Base-by-base conservation (phyloP, 1,140 invertebrate genomes). In the Archivesica marissinica region DNA sequence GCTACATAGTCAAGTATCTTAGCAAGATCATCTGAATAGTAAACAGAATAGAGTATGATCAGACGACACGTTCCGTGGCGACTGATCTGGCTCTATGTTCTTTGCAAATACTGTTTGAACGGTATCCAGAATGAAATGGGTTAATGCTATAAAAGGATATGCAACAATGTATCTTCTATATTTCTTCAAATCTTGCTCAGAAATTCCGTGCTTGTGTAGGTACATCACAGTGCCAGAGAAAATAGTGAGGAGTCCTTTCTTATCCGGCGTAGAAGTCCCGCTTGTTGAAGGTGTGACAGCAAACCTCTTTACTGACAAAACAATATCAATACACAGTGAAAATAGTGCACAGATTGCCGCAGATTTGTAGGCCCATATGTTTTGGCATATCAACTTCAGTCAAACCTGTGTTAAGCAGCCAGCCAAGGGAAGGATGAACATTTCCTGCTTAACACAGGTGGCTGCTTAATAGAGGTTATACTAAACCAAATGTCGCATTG, bases 121-220 rank as follows among this genome's bases (percentile, higher is more conserved):
- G n/a, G n/a, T n/a, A n/a, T n/a, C n/a, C n/a, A n/a, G n/a, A n/a
- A 75, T 41, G 17, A 35, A 25, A 30, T 54, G 23, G n/a, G 20
- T 59, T 28, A 33, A 7, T 39, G 35, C 28, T 13, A 28, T 35
- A 33, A 88, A 92, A 93, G 92, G 91, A 93, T 92, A 92, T 92
- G 92, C 90, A 33, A 93, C 83, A 38, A 93, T 84, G 54, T 90
- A 90, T 88, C 92, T 81, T 68, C 83, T 92, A 59, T 90, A 88
- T 23, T 77, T 88, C 44, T 89, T 93, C 41, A 86, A 66, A 13
- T 88, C 66, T 25, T 91, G 88, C 11, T 75, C 56, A 25, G 85
- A 50, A 11, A 92, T 78, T 11, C 89, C 85, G 30, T 61, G 52
- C 6, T 77, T 66, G 78, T 92, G 87, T 56, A 93, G 81, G 75